These are phyloP conservation scores for Potorous gilbertii DNA, from an alignment of 2,797 vertebrate species.

Conservation along the genomic window DNA sequence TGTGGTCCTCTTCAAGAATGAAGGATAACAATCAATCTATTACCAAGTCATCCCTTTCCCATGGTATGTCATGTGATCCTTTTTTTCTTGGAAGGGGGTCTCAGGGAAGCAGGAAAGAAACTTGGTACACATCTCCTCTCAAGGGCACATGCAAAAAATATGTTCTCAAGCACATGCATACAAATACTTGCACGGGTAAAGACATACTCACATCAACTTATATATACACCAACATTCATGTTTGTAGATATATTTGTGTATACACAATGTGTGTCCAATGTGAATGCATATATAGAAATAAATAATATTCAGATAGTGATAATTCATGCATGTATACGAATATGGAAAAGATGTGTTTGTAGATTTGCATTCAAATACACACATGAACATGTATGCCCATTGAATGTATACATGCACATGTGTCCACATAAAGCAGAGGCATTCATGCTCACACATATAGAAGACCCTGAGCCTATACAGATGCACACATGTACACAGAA, in stretches of 20 bases:
- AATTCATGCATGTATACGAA: background rate
- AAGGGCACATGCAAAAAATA: background rate
- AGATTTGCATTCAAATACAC: background rate
- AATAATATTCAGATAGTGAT: background rate
- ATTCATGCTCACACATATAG: background rate
- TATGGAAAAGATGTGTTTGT: background rate
- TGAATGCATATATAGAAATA: background rate
- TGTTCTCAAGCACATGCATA: background rate
- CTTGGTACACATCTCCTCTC: background rate
- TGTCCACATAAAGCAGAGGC: background rate
- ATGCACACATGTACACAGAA: background rate
- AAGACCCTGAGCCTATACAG: background rate
- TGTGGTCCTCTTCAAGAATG: background rate
- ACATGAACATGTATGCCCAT: background rate
- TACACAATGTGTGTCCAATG: background rate
- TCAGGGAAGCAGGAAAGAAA: background rate
- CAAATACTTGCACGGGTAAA: background rate
- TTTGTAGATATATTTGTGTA: background rate
- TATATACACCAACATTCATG: background rate
- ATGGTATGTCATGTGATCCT: too few relatives aligned
- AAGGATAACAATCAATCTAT: background rate
- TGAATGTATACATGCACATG: background rate
- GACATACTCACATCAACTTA: background rate
- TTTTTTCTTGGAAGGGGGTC: background rate
- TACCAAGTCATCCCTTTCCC: background rate